Evolutionary conservation across 23 tunicate genomes (phyloP).

Genomic region (Trididemnum clinides): DNA sequence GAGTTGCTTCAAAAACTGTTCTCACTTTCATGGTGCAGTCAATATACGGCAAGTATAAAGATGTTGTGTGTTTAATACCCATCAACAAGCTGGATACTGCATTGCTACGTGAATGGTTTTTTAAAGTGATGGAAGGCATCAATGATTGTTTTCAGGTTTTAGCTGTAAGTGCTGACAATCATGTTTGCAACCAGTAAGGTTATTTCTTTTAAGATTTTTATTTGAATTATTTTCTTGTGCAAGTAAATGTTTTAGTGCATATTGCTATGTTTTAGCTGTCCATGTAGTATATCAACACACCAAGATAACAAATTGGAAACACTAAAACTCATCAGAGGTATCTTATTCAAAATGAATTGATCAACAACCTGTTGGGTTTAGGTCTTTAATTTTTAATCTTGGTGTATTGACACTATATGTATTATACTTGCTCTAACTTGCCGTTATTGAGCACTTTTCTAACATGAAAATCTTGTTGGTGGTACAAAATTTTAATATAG

Average conservation of each 20-base stretch:
- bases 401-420: too few species aligned
- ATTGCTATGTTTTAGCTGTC: background rate
- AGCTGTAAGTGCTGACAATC: constrained; percentile 13
- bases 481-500: too few species aligned
- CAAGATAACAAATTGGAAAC: too few species aligned
- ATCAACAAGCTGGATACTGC: constrained; percentile 23
- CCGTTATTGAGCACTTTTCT: too few species aligned
- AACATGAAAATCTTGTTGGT: too few species aligned
- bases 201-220: background rate
- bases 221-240: background rate
- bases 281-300: too few species aligned
- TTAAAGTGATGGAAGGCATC: constrained; percentile 3
- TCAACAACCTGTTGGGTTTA: too few species aligned
- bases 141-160: background rate
- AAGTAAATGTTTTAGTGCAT: background rate
- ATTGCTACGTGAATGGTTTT: background rate
- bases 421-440: too few species aligned
- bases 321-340: too few species aligned
- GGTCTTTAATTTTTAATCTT: too few species aligned
- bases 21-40: constrained; percentile 23
- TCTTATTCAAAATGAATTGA: too few species aligned
- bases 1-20: constrained; percentile 8
- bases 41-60: background rate
- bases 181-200: constrained; percentile 8
- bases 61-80: too few species aligned